phyloP scores from a whole-genome alignment of 1,140 invertebrate genomes.

The Aporrectodea caliginosa region DNA sequence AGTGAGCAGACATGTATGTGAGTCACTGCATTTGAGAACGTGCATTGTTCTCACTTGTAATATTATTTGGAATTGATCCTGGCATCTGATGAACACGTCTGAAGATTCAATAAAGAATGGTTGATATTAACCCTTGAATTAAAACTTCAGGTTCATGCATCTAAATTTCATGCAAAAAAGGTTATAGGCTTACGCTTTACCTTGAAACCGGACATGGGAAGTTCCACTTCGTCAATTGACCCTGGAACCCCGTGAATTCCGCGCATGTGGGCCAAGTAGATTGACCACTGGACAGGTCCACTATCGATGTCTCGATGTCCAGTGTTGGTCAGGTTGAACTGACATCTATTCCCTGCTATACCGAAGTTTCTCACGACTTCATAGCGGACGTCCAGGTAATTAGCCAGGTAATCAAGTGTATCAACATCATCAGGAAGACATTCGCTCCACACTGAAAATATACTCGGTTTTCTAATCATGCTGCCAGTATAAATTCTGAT shows the following conservation, averaged over 20 bases:
- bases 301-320: constrained; percentile 34
- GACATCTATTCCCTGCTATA: not conserved
- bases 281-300: constrained; percentile 30
- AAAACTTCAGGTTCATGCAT: not conserved
- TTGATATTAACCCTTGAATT: not conserved
- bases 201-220: not conserved
- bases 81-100: too few species aligned
- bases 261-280: constrained; percentile 24
- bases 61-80: too few species aligned
- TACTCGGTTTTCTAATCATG: too few species aligned
- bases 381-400: constrained; percentile 33
- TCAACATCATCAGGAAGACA: not conserved
- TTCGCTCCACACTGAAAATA: not conserved
- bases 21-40: too few species aligned
- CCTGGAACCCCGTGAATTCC: constrained; percentile 7
- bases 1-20: too few species aligned
- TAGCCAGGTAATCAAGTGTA: constrained; percentile 39
- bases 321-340: constrained; percentile 31
- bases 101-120: too few species aligned
- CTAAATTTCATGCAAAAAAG: not conserved
- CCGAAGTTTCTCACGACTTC: constrained; percentile 41
- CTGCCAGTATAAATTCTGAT: too few species aligned
- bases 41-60: too few species aligned
- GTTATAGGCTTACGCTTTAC: not conserved
- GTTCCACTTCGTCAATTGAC: not conserved